phyloP scores from a whole-genome alignment of 2,797 vertebrate species.

The Mergus octosetaceus region DNA sequence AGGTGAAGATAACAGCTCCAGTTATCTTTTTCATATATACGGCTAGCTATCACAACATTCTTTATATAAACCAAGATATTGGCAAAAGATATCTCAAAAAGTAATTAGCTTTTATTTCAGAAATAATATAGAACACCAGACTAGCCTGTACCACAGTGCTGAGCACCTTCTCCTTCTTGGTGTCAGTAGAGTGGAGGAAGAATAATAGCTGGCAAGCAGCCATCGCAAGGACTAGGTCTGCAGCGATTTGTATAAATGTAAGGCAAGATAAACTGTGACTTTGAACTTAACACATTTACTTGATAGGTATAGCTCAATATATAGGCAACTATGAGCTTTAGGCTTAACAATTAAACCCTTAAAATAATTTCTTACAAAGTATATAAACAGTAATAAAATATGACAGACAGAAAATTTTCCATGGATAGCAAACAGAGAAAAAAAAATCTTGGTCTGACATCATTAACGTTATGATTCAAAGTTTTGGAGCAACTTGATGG shows the following conservation, averaged over 20 bases:
- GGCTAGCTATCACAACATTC: not conserved
- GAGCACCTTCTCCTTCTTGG: not conserved
- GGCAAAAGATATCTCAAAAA: not conserved
- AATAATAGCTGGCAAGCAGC: not conserved
- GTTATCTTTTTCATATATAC: not conserved
- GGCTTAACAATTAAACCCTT: not conserved
- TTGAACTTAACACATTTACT: not conserved
- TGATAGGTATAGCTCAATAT: not conserved
- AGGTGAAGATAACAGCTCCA: not conserved
- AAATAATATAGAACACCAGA: not conserved
- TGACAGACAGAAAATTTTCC: not conserved
- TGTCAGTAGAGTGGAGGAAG: not conserved
- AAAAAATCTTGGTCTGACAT: not conserved
- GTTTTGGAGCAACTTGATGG: not conserved
- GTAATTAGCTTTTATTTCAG: slow-evolving; percentile 20
- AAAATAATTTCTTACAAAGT: slow-evolving; percentile 34
- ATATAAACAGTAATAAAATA: slow-evolving; percentile 33
- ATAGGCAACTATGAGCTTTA: not conserved
- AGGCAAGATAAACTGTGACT: not conserved
- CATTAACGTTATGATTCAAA: not conserved
- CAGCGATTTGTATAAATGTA: not conserved
- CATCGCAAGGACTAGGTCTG: not conserved
- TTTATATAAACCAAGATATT: not conserved
- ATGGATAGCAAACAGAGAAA: not conserved
- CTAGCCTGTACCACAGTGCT: not conserved